phyloP scores from a whole-genome alignment of 2,888 invertebrate species.

The Eristalis tenax region DNA sequence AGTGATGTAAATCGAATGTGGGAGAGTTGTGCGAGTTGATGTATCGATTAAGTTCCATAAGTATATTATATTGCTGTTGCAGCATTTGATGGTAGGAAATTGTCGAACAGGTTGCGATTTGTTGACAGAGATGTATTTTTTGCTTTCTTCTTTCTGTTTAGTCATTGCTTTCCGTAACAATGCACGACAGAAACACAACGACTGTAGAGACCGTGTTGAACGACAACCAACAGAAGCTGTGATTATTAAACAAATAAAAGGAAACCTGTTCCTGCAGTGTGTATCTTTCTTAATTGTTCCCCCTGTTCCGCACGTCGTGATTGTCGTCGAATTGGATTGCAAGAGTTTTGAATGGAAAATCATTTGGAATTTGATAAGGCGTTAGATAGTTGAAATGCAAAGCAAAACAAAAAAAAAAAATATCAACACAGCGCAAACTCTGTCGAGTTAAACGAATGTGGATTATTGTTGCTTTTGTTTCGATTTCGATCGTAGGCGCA shows the following conservation, averaged over 20 bases:
- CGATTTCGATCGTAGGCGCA: constrained; percentile 24
- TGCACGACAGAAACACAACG: background rate
- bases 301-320: background rate
- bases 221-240: constrained; percentile 23
- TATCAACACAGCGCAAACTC: constrained; percentile 9
- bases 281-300: background rate
- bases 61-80: background rate
- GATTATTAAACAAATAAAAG: constrained; percentile 53
- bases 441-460: background rate
- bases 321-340: background rate
- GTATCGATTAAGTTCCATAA: constrained; percentile 19
- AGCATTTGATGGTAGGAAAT: constrained; percentile 42
- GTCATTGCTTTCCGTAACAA: constrained; percentile 38
- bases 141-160: constrained; percentile 44
- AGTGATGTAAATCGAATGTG: constrained; percentile 7
- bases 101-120: constrained; percentile 62
- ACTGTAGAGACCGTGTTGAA: background rate
- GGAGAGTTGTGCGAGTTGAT: background rate
- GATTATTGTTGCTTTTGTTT: constrained; percentile 16
- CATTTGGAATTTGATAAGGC: constrained; percentile 42
- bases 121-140: constrained; percentile 43
- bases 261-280: constrained; percentile 46
- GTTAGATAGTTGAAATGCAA: constrained; percentile 37
- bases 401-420: constrained; percentile 6
- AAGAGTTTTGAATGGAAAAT: constrained; percentile 28